phyloP scores from a whole-genome alignment of 2,888 invertebrate species.

The Dasysyrphus tricinctus region DNA sequence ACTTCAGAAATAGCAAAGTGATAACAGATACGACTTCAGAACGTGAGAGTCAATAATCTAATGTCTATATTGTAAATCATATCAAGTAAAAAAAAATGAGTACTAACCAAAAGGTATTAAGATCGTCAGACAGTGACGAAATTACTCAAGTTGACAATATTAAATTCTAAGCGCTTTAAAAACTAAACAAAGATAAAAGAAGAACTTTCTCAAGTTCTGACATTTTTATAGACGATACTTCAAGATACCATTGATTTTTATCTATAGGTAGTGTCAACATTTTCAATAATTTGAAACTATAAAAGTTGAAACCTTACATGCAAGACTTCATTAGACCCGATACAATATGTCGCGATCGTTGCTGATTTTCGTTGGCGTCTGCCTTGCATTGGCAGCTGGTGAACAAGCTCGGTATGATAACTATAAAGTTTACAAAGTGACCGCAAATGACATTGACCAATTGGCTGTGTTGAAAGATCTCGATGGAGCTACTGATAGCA shows the following conservation, averaged over 20 bases:
- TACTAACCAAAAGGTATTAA: too few species aligned
- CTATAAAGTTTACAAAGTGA: conserved; percentile 85
- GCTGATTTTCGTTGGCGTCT: conserved; percentile 41
- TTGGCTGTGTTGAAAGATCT: conserved; percentile 83
- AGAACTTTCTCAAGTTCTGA: not conserved
- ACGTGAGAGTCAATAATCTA: not conserved
- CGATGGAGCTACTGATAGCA: conserved; percentile 78
- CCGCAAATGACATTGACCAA: conserved; percentile 84
- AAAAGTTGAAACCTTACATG: not conserved
- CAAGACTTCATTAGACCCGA: not conserved
- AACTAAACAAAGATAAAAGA: not conserved
- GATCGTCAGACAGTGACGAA: not conserved
- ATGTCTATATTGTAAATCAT: not conserved
- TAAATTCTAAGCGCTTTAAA: not conserved
- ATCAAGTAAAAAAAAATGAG: too few species aligned
- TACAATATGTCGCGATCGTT: conserved; percentile 51
- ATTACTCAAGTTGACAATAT: not conserved
- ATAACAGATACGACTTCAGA: not conserved
- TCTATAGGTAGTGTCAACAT: not conserved
- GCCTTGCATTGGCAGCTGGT: conserved; percentile 55
- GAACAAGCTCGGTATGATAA: conserved; percentile 83
- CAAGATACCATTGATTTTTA: conserved; percentile 2
- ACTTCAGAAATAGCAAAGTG: not conserved
- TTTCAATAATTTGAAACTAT: not conserved
- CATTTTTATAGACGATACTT: not conserved